Evolutionary conservation across 2,888 invertebrate species (phyloP), one percentile per base, ranked within the genome.

Genomic region (Agriopis leucophaearia): DNA sequence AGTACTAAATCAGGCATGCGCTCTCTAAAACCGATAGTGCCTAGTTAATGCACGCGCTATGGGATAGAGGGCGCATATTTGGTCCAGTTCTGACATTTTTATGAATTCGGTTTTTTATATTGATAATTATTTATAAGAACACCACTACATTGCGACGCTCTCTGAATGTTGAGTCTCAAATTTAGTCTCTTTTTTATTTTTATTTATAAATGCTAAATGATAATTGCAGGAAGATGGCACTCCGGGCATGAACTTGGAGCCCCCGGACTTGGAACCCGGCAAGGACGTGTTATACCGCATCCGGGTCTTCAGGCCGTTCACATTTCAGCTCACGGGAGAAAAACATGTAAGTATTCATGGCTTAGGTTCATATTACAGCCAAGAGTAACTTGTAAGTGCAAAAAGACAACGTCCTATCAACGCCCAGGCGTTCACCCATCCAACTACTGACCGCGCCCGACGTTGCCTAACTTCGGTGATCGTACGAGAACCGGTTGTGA

Each of bases 361-460:
- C 2, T 4, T 38, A 38, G 8, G 18, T 27, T 27, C 18, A 27
- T 27, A 2, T 2, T 27, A 3, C 18, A 27, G 18, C 18, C 3
- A 27, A 1, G 18, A 27, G 18, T 27, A n/a, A n/a, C n/a, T n/a
- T n/a, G n/a, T n/a, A n/a, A n/a, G n/a, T n/a, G n/a, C n/a, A n/a
- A n/a, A n/a, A n/a, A n/a, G n/a, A n/a, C n/a, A n/a, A n/a, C n/a
- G n/a, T n/a, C n/a, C n/a, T n/a, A n/a, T n/a, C n/a, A n/a, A n/a
- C n/a, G n/a, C 85, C 84, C 87, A 90, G 87, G 90, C 89, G 89
- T 90, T 91, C 91, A 91, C 90, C 90, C 91, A 91, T 91, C 90
- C 89, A 92, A 91, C 91, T 91, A 92, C 91, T 91, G 88, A 91
- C 87, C 88, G 82, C 90, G 89, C 90, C 91, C 90, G 88, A 91